These are phyloP conservation scores for Drosophila arawakana DNA, from an alignment of 1,140 invertebrate genomes.

Conservation along the genomic window DNA sequence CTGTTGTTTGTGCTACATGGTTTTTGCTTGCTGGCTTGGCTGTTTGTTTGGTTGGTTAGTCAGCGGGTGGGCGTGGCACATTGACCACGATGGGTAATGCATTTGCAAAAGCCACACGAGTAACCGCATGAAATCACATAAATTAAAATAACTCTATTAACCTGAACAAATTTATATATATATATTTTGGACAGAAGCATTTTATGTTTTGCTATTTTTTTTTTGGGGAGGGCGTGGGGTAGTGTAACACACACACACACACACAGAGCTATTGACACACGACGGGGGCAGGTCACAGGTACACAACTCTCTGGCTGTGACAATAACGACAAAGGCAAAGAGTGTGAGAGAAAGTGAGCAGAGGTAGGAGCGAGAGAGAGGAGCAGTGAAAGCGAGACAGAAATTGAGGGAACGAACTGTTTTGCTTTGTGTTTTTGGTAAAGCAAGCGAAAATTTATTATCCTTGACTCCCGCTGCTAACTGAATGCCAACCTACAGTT, in stretches of 20 bases:
- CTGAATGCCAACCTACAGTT: not conserved
- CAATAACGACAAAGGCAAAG: slow-evolving; percentile 34
- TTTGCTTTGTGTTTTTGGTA: slow-evolving; percentile 50
- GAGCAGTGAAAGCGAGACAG: not conserved
- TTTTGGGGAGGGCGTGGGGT: not conserved
- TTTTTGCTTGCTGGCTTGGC: not conserved
- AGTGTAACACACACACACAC: slow-evolving; percentile 7
- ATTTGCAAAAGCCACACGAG: slow-evolving; percentile 78
- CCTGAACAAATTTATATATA: slow-evolving; percentile 75
- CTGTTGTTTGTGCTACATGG: not conserved
- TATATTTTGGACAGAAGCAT: slow-evolving; percentile 72
- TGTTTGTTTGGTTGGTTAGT: not conserved
- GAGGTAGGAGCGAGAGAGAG: not conserved
- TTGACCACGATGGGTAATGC: slow-evolving; percentile 54
- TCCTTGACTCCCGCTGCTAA: slow-evolving; percentile 45
- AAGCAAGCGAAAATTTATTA: slow-evolving; percentile 59
- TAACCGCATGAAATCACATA: slow-evolving; percentile 81
- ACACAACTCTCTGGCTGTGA: slow-evolving; percentile 45
- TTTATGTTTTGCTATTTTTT: slow-evolving; percentile 6
- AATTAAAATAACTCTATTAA: slow-evolving; percentile 83
- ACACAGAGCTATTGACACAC: slow-evolving; percentile 15
- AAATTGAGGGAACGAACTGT: not conserved
- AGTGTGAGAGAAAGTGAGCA: not conserved
- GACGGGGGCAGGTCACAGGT: slow-evolving; percentile 1
- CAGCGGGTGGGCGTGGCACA: slow-evolving; percentile 34